Evolutionary conservation across 2,113 vertebrate genomes (phyloP).

Genomic region (Neofelis nebulosa): DNA sequence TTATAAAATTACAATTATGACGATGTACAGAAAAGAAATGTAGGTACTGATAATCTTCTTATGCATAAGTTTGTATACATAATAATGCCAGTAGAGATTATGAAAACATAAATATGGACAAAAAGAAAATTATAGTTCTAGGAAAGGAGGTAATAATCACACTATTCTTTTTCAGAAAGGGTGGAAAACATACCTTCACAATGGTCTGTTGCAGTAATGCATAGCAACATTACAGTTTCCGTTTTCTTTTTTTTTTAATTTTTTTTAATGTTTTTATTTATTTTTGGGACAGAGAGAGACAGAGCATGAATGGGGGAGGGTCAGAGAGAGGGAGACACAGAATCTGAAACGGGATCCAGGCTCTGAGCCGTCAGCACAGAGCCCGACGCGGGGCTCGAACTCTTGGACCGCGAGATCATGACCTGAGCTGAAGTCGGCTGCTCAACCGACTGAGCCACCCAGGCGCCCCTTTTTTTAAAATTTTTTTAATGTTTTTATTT

Average conservation of each 20-base stretch:
- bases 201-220: background rate
- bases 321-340: no score
- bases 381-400: no score
- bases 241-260: background rate
- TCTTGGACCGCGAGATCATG: no score
- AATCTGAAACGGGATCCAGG: no score
- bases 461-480: no score
- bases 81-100: background rate
- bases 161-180: background rate
- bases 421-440: no score
- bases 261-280: no score
- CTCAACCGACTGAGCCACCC: no score
- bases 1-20: background rate
- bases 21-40: background rate
- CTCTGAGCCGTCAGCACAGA: no score
- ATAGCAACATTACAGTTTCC: background rate
- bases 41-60: background rate
- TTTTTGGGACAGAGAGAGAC: no score
- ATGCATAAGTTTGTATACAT: background rate
- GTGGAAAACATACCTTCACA: background rate
- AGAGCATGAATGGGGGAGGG: no score
- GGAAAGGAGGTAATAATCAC: background rate
- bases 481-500: no score
- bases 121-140: background rate
- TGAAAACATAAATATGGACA: background rate